Evolutionary conservation across 2,888 invertebrate species (phyloP), one percentile per base, ranked within the genome.

Genomic region (Encarsia formosa): DNA sequence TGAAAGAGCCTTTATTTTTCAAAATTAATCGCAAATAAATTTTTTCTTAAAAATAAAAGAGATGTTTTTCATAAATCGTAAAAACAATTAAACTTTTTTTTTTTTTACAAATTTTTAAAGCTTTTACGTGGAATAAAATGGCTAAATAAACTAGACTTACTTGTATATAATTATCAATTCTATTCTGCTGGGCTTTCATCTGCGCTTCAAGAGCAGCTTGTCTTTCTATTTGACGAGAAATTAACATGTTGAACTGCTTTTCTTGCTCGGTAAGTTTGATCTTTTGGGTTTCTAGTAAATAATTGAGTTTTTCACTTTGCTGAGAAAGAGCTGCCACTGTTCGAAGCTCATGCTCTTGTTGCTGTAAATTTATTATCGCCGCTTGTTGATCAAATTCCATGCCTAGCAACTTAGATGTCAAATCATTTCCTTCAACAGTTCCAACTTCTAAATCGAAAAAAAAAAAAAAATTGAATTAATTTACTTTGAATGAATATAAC

Each of bases 101-200:
- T n/a, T n/a, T n/a, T n/a, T n/a, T n/a, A n/a, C n/a, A n/a, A n/a
- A n/a, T n/a, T n/a, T n/a, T n/a, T n/a, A n/a, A n/a, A n/a, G n/a
- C n/a, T n/a, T n/a, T n/a, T n/a, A n/a, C n/a, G n/a, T n/a, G n/a
- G n/a, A n/a, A n/a, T n/a, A n/a, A n/a, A n/a, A n/a, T n/a, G n/a
- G n/a, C n/a, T n/a, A n/a, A 44, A 22, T 11, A 20, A 3, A n/a
- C 38, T 29, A 22, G 46, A 31, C 61, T 52, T 56, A 71, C 72
- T 60, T 68, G 63, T 50, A 72, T 65, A 51, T 69, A 68, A 55
- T 54, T 61, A 58, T 70, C 61, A 41, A 71, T 69, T 3, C 68
- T 63, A 31, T 68, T 65, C 49, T 71, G 72, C 47, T 69, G 71
- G 34, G 63, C 55, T 58, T 66, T 68, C 59, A 72, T 64, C 57